Evolutionary conservation across 2,797 vertebrate genomes (phyloP), one percentile per base, ranked within the genome.

Genomic region (Apogon talboti): DNA sequence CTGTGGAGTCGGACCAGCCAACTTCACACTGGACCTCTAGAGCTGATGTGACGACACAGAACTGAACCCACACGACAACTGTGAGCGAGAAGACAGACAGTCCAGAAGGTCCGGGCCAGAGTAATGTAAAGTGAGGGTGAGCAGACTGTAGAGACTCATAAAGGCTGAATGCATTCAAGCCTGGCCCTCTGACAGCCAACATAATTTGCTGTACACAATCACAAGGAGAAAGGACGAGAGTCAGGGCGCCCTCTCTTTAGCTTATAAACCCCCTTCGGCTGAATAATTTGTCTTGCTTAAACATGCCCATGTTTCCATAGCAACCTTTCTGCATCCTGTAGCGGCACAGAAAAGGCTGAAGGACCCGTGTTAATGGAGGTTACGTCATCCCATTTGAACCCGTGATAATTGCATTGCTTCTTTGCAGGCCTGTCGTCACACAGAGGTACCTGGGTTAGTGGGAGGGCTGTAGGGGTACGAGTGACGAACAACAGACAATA

Each of bases 271-370:
- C n/a, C 49, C 19, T 63, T 63, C 33, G 11, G 53, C 2, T 0
- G 40, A 66, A 76, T 60, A 1, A 72, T 77, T 57, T 63, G 66
- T 71, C 53, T 74, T 44, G 18, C 69, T 59, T 54, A 76, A 78
- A 78, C 11, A 53, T 35, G 16, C 13, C 55, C 50, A 8, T 7
- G 44, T 80, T 61, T 61, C 71, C 74, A 71, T 45, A 44, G 43
- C 10, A 54, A 81, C 62, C 42, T 3, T 15, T 40, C 33, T 38
- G 60, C 56, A 48, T 65, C 71, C 35, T 50, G 33, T 1, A 46
- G 38, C 7, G 6, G 38, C 16, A 12, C 11, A 66, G 37, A 50
- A 57, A 38, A 52, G 74, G 53, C 56, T 59, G 40, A 63, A 62
- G 60, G 53, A 50, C 43, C 7, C 1, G 3, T 33, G 47, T 51